Percentiles rank a stretch among this genome's conserved stretches.
Conservation (phyloP, 2,113 vertebrate species). For the Charadrius vociferus region DNA sequence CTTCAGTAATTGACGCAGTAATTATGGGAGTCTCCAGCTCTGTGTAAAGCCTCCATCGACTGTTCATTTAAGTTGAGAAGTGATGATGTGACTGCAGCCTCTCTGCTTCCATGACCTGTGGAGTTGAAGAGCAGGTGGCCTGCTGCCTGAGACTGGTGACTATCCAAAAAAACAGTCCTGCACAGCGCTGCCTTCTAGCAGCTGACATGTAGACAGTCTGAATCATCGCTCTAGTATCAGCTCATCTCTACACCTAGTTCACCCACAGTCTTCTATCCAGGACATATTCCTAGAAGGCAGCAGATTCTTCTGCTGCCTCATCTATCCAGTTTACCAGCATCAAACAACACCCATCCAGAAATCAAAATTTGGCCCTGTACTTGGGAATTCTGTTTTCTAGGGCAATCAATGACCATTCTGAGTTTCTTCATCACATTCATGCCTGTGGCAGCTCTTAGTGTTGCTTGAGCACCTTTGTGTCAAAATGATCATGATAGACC, state of each 20-base stretch:
- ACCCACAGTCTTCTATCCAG: background rate
- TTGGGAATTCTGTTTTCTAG: background rate
- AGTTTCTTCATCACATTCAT: background rate
- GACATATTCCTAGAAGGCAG: background rate
- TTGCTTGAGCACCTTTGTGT: background rate
- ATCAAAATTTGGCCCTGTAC: background rate
- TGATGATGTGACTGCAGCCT: background rate
- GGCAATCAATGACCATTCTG: background rate
- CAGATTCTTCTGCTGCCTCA: background rate
- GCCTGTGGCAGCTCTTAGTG: background rate
- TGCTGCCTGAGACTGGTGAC: background rate
- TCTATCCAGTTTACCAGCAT: background rate
- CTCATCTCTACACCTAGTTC: background rate
- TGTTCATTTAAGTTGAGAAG: background rate
- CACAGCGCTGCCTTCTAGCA: background rate
- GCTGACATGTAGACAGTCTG: rapidly evolving
- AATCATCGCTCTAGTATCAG: rapidly evolving
- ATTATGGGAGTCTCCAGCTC: background rate
- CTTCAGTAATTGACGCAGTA: background rate
- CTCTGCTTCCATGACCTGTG: background rate
- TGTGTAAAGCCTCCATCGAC: rapidly evolving
- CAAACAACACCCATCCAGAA: background rate
- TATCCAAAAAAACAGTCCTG: background rate
- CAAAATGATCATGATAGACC: background rate
- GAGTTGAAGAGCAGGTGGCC: background rate